Conservation (phyloP, 2,888 invertebrate genomes). For the Kuschelorhynchus macadamiae region DNA sequence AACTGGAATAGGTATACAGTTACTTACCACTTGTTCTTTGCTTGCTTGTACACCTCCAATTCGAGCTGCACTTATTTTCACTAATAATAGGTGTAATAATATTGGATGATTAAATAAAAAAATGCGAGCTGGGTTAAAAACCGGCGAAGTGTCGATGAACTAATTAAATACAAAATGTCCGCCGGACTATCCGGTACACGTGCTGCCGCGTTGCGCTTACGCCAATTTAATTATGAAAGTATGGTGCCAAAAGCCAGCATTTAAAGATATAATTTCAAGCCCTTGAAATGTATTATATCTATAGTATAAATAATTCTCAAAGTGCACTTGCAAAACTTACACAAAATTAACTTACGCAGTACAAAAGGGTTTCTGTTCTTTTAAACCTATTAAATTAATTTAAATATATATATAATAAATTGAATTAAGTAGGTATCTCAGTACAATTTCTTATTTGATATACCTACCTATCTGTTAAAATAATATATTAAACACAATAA, state of each 20-base stretch:
- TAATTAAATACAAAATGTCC: not conserved
- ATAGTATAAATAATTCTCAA: not conserved
- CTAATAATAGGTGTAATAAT: not conserved
- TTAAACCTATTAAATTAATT: too few relatives aligned
- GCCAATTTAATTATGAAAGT: not conserved
- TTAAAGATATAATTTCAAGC: not conserved
- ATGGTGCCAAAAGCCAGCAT: not conserved
- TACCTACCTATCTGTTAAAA: too few relatives aligned
- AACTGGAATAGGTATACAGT: not conserved
- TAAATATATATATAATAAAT: too few relatives aligned
- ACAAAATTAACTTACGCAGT: too few relatives aligned
- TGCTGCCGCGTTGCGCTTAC: constrained; percentile 1
- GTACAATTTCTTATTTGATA: too few relatives aligned
- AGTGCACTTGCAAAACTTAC: not conserved
- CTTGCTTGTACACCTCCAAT: too few relatives aligned
- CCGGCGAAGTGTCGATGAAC: not conserved
- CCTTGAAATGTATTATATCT: constrained; percentile 2
- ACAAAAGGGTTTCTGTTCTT: too few relatives aligned
- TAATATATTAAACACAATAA: too few relatives aligned
- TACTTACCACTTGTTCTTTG: not conserved
- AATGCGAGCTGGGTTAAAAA: too few relatives aligned
- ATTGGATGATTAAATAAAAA: too few relatives aligned
- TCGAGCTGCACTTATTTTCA: not conserved
- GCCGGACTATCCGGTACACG: too few relatives aligned
- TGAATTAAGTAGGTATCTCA: too few relatives aligned